Base-by-base conservation (phyloP, 2,797 vertebrate genomes). In the Neosalanx taihuensis region DNA sequence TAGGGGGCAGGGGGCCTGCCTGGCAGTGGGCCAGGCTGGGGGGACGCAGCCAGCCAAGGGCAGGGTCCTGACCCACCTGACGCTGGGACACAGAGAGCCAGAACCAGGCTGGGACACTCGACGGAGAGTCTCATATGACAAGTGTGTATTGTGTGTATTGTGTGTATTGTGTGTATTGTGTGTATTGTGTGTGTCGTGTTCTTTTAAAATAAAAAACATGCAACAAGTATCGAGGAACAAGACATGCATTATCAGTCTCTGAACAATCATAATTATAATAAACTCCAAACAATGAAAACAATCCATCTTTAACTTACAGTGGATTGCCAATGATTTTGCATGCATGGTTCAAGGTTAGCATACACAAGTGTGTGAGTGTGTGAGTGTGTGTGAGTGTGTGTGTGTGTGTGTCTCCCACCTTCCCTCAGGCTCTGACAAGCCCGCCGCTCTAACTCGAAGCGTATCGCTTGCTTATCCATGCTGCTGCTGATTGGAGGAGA, bases 401-500 rank as follows among this genome's bases (percentile, higher is more conserved):
- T 15, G 6, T 3, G 23, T 65, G 51, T 12, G 58, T 1, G 29
- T 65, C 31, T 73, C 90, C 77, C 89, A 92, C 91, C 91, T 92
- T 90, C 83, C 77, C 89, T 86, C 70, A 92, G 83, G 72, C 87
- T 89, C 76, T 87, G 85, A 74, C 89, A 92, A 67, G 89, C 89
- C 70, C 80, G 87, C 30, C 89, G 85, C 73, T 88, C 82, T 65
- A 89, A 81, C 79, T 88, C 87, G 74, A 90, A 87, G n/a, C 83
- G 83, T 6, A 87, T 69, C 7, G 73, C 82, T 71, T 58, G 73
- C 69, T 88, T 86, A 67, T 89, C 88, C 84, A 86, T 80, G 73
- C 70, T 71, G 33, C 76, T 73, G 73, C 79, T 84, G 76, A 91
- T 84, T 88, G 87, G 83, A 61, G 83, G 88, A 76, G 83, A 63